These are phyloP conservation scores for Meghimatium bilineatum DNA, from an alignment of 2,888 invertebrate species.

Conservation along the genomic window DNA sequence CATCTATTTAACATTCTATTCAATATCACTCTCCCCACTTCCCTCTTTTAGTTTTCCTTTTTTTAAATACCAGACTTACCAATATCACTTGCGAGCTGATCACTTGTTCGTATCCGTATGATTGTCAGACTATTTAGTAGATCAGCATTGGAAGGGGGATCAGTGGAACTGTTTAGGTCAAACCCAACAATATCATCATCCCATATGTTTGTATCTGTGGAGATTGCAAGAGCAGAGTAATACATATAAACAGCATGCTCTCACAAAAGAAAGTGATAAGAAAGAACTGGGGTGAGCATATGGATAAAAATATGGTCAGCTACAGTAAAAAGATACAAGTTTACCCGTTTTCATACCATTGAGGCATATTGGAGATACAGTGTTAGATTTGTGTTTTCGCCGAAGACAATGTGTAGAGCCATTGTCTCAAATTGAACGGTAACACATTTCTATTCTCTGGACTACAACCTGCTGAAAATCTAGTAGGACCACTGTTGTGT, in stretches of 20 bases:
- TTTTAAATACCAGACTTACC: slow-evolving; percentile 14
- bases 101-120: slow-evolving; percentile 17
- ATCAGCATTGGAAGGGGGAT: slow-evolving; percentile 21
- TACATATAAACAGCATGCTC: neutral
- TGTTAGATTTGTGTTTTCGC: too few relatives aligned
- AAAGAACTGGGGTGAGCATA: neutral
- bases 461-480: too few relatives aligned
- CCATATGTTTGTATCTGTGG: slow-evolving; percentile 38
- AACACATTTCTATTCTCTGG: too few relatives aligned
- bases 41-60: neutral
- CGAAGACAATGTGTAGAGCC: too few relatives aligned
- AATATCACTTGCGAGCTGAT: slow-evolving; percentile 24
- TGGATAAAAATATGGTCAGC: too few relatives aligned
- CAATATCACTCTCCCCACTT: too few relatives aligned
- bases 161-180: neutral
- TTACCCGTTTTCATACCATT: too few relatives aligned
- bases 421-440: too few relatives aligned
- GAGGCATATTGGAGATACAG: too few relatives aligned
- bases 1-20: too few relatives aligned
- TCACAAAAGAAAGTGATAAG: neutral
- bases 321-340: too few relatives aligned
- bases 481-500: too few relatives aligned
- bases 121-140: slow-evolving; percentile 8
- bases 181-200: slow-evolving; percentile 34
- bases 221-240: neutral